Conservation (phyloP, 2,113 vertebrate species). For the Hipposideros armiger region DNA sequence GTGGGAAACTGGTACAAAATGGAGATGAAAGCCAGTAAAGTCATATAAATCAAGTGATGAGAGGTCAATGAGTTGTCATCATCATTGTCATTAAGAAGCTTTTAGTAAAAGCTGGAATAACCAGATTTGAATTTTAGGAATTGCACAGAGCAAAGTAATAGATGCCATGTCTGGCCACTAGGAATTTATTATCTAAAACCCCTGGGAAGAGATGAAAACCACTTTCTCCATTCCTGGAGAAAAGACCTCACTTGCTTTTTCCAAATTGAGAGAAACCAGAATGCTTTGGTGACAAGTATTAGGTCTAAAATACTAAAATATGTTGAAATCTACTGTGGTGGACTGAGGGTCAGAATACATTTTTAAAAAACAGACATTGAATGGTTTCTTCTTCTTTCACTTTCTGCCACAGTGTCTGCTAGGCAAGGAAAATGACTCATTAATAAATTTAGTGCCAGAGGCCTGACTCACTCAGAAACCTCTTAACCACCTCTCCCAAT, state of each 20-base stretch:
- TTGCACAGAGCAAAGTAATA: neutral
- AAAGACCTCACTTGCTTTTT: neutral
- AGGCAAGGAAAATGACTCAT: constrained; percentile 68
- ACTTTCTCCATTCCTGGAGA: neutral
- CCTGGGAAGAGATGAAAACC: neutral
- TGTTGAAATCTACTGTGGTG: constrained; percentile 16
- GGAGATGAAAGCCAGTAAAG: neutral
- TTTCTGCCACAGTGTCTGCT: constrained; percentile 74
- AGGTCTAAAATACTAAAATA: constrained; percentile 6
- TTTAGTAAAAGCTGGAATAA: neutral
- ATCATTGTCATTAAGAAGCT: neutral
- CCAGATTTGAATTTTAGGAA: neutral
- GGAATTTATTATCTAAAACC: neutral
- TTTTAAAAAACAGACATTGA: constrained; percentile 56
- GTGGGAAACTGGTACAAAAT: neutral
- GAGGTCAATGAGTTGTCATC: neutral
- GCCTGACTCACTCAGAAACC: constrained; percentile 74
- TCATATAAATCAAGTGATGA: neutral
- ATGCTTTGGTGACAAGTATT: neutral
- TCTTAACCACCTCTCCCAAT: constrained; percentile 36
- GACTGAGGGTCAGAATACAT: constrained; percentile 5
- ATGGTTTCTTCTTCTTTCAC: constrained; percentile 71
- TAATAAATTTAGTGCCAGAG: constrained; percentile 49
- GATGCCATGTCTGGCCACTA: neutral
- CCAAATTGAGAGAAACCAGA: neutral